Conservation (phyloP, 2,888 invertebrate genomes). For the Hirtodrosophila trivittata region DNA sequence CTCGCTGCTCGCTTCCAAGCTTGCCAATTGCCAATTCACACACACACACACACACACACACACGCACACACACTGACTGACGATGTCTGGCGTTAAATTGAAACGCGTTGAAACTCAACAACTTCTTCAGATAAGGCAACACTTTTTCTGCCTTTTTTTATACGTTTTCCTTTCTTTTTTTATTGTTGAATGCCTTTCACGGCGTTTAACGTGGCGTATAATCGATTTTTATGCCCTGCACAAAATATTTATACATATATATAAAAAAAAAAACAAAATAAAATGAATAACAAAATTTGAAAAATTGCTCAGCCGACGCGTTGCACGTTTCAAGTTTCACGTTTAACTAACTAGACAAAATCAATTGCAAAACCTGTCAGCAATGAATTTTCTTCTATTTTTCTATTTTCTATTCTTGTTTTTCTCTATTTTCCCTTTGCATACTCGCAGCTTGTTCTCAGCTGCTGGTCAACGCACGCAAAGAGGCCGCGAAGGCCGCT, state of each 20-base stretch:
- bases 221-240: constrained; percentile 64
- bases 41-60: too few relatives aligned
- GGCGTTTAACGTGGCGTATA: constrained; percentile 71
- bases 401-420: neutral
- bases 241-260: constrained; percentile 4
- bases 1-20: constrained; percentile 27
- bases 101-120: constrained; percentile 42
- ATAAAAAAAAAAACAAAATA: constrained; percentile 5
- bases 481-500: constrained; percentile 53
- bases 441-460: constrained; percentile 1
- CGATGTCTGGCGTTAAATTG: constrained; percentile 73
- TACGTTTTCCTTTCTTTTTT: constrained; percentile 6
- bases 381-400: constrained; percentile 14
- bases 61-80: constrained; percentile 14
- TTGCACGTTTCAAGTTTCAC: constrained; percentile 43
- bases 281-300: neutral
- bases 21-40: constrained; percentile 53
- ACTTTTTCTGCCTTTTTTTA: neutral
- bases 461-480: constrained; percentile 52
- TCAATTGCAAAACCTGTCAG: constrained; percentile 62
- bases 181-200: constrained; percentile 33
- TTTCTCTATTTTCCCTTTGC: constrained; percentile 2
- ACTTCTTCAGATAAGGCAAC: constrained; percentile 38
- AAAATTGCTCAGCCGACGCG: constrained; percentile 49
- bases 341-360: constrained; percentile 58